Conservation (phyloP, 2,797 vertebrate species). For the Aythya fuligula region DNA sequence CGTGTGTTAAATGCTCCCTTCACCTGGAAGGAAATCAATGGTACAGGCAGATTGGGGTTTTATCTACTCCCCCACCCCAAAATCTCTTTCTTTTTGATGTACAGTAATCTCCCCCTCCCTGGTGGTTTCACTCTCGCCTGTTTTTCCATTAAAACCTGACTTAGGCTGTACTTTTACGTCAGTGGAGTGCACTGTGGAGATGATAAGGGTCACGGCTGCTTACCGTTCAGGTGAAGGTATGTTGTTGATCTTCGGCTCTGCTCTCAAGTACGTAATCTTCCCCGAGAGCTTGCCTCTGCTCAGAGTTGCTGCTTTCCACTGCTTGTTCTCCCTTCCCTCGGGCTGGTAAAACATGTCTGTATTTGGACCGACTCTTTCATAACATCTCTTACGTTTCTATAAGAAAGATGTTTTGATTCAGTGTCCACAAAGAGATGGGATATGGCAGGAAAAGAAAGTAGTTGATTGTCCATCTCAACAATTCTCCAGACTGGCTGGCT, state of each 20-base stretch:
- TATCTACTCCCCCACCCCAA: background rate
- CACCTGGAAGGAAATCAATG: conserved; percentile 37
- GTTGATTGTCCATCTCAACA: background rate
- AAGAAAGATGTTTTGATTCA: background rate
- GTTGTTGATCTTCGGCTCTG: background rate
- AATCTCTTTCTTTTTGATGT: background rate
- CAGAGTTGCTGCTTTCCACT: background rate
- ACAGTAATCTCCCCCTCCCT: background rate
- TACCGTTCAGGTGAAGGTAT: background rate
- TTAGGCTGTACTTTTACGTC: background rate
- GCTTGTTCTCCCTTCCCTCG: background rate
- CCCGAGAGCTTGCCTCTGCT: background rate
- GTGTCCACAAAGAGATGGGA: background rate
- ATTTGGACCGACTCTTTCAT: background rate
- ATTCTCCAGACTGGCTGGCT: background rate
- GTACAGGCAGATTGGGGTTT: background rate
- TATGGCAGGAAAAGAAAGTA: background rate
- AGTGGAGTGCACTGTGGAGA: background rate
- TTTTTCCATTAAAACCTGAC: conserved; percentile 9
- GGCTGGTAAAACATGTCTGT: background rate
- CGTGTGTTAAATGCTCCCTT: conserved; percentile 20
- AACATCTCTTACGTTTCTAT: background rate
- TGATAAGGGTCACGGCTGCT: background rate
- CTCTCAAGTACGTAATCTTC: background rate
- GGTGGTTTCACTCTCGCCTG: background rate